phyloP scores from a whole-genome alignment of 2,113 vertebrate genomes.

The Camelus dromedarius region DNA sequence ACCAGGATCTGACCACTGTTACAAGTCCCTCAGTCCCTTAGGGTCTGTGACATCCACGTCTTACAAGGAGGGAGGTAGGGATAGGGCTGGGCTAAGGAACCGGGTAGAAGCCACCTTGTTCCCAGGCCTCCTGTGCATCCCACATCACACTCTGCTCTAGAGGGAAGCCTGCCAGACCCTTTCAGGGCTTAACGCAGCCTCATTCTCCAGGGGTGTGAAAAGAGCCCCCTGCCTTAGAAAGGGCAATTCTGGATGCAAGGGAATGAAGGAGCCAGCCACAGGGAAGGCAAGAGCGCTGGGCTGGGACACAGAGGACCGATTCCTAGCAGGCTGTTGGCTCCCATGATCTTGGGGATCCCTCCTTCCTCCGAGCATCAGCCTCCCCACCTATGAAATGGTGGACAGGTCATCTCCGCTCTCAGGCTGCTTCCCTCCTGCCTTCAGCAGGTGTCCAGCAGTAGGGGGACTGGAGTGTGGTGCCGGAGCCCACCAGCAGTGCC shows the following conservation, averaged over 20 bases:
- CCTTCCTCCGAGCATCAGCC: not conserved
- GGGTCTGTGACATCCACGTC: fast-evolving
- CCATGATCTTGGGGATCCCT: fast-evolving
- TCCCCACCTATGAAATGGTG: not conserved
- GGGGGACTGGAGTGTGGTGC: fast-evolving
- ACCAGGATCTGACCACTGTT: not conserved
- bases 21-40: not conserved
- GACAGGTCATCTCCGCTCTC: fast-evolving
- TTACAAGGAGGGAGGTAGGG: not conserved
- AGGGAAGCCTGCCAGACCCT: not conserved
- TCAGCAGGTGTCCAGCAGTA: fast-evolving
- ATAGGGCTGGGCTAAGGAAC: not conserved
- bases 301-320: not conserved
- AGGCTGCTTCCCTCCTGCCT: not conserved
- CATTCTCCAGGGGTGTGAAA: not conserved
- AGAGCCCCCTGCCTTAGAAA: fast-evolving
- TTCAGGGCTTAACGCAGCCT: too few relatives aligned
- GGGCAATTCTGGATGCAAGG: not conserved
- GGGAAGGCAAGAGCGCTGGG: not conserved
- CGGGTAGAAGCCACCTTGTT: too few relatives aligned
- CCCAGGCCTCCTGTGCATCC: not conserved
- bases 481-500: too few relatives aligned
- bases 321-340: fast-evolving
- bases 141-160: not conserved
- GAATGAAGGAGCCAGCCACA: fast-evolving